Evolutionary conservation across 2,797 vertebrate genomes (phyloP).

Genomic region (Falco berigora): DNA sequence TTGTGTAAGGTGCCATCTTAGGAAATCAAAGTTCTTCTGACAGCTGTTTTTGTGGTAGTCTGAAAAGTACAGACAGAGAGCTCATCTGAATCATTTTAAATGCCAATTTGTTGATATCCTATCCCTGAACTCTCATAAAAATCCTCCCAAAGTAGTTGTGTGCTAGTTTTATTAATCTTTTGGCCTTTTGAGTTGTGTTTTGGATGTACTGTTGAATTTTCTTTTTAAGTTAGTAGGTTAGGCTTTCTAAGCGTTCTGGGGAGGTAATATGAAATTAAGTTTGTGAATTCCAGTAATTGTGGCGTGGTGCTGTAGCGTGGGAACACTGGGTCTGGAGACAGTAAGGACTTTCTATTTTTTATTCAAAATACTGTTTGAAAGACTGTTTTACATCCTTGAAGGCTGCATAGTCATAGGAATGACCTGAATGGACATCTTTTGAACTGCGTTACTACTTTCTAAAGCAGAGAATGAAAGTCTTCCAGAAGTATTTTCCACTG

Average conservation of each 20-base stretch:
- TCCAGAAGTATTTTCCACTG: not conserved
- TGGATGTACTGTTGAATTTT: not conserved
- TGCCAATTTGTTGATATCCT: not conserved
- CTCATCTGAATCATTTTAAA: conserved; percentile 1
- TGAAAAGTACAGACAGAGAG: not conserved
- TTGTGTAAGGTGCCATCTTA: not conserved
- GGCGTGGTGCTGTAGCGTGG: not conserved
- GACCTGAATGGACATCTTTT: not conserved
- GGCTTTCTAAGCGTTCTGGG: not conserved
- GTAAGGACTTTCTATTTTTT: not conserved
- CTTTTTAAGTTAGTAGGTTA: not conserved
- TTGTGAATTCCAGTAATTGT: not conserved
- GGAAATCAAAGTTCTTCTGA: not conserved
- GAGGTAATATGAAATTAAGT: not conserved
- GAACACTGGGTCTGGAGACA: not conserved
- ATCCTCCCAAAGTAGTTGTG: not conserved
- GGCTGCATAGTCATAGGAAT: not conserved
- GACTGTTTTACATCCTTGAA: not conserved
- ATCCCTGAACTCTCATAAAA: not conserved
- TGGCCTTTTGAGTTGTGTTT: not conserved
- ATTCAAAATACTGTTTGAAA: not conserved
- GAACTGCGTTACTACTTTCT: not conserved
- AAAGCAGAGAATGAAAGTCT: not conserved
- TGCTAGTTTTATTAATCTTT: not conserved
- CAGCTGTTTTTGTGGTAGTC: not conserved